Base-by-base conservation (phyloP, 2,113 vertebrate species). In the Pseudois nayaur region DNA sequence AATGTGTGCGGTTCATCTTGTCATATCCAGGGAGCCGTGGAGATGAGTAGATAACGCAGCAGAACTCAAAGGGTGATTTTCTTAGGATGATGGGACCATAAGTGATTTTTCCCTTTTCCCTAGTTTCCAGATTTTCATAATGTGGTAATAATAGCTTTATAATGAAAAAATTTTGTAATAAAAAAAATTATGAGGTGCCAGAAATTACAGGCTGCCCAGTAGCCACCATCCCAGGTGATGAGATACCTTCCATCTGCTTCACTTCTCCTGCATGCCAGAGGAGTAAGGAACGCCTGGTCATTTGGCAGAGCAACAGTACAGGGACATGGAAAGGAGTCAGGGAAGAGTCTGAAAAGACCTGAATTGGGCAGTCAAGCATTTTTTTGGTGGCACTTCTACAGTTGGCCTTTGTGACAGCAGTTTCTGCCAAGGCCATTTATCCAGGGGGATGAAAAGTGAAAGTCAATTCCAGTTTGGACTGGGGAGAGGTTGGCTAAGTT, bases 101-200 rank as follows among this genome's bases (percentile, higher is more conserved):
- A 89, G 59, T 89, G 90, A 84, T 91, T 93, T 97, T 92, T 85
- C 43, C 82, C 81, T 91, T 85, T 95, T 59, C 59, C 95, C 71
- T 90, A 40, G 89, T 95, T 96, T 90, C 90, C 81, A 95, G 0
- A 76, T 92, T 92, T 95, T 96, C 97, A 91, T 94, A 96, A 94
- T 92, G 92, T 94, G 83, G 91, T 92, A 95, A 92, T 97, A 97
- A 93, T 97, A 95, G 74, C 86, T 97, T 97, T 88, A 89, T 96
- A 96, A 97, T 96, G 97, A 97, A 96, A 97, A 60, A 97, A 25
- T 12, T 91, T 91, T 94, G 84, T 92, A 90, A 92, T 97, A 95
- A 96, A 97, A 96, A 82, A 97, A 94, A 83, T 95, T 95, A 97
- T 19, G 95, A 97, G 96, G 97, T 95, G 93, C 95, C 97, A 96